Evolutionary conservation across 2,113 vertebrate genomes (phyloP).

Genomic region (Cololabis saira): DNA sequence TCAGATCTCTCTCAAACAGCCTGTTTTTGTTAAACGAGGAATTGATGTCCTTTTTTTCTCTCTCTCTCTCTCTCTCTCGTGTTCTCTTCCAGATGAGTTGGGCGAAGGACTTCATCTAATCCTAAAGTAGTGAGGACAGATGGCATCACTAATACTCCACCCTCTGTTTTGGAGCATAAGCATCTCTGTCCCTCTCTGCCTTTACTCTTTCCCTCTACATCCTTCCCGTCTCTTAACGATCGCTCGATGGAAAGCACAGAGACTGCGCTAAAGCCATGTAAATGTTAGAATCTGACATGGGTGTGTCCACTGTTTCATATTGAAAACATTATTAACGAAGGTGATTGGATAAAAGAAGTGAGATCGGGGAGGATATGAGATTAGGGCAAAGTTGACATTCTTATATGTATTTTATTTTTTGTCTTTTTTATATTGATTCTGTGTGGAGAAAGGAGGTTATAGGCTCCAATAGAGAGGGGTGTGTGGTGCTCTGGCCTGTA

Average conservation of each 20-base stretch:
- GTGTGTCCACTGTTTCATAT: constrained; percentile 87
- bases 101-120: constrained; percentile 94
- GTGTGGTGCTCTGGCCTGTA: constrained; percentile 26
- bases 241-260: constrained; percentile 59
- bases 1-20: not conserved
- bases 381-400: constrained; percentile 34
- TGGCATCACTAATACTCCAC: constrained; percentile 65
- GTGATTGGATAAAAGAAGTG: constrained; percentile 44
- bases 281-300: constrained; percentile 89
- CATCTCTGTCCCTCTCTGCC: constrained; percentile 59
- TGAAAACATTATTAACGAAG: constrained; percentile 83
- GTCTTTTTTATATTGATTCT: constrained; percentile 51
- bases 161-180: constrained; percentile 72
- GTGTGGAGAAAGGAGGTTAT: constrained; percentile 28
- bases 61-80: not conserved
- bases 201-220: constrained; percentile 49
- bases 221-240: constrained; percentile 47
- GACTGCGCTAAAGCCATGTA: constrained; percentile 79
- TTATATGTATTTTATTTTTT: constrained; percentile 48
- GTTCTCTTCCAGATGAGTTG: constrained; percentile 86
- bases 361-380: constrained; percentile 30
- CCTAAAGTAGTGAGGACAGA: constrained; percentile 87
- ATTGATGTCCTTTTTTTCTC: constrained; percentile 4
- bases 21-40: not conserved
- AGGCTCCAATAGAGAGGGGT: constrained; percentile 43